These are phyloP conservation scores for Polyommatus iphigenia DNA, from an alignment of 2,888 invertebrate species.

Conservation along the genomic window DNA sequence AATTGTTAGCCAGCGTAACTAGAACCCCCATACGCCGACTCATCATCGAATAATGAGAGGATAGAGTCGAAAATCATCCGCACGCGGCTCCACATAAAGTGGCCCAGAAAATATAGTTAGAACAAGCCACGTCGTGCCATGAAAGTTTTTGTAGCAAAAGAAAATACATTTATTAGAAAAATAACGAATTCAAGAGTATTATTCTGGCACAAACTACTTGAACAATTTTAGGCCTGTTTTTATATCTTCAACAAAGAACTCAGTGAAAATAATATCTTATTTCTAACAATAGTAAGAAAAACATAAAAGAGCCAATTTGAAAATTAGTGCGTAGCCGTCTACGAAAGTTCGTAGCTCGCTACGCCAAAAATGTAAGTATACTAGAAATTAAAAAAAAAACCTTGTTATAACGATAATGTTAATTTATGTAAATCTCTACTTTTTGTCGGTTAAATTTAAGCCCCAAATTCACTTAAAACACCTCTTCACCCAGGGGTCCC, in stretches of 20 bases:
- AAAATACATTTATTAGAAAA: slow-evolving; percentile 30
- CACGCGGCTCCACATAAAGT: neutral
- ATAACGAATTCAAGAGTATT: slow-evolving; percentile 28
- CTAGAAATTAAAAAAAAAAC: neutral
- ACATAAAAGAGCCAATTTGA: neutral
- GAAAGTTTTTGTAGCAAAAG: slow-evolving; percentile 30
- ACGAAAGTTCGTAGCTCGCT: neutral
- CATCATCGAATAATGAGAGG: neutral
- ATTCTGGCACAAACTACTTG: slow-evolving; percentile 16
- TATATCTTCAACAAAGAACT: neutral
- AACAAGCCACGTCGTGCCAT: slow-evolving; percentile 28
- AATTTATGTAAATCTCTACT: neutral
- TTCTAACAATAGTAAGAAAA: neutral
- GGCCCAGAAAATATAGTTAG: slow-evolving; percentile 22
- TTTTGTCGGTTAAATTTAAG: neutral
- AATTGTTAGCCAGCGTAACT: slow-evolving; percentile 35
- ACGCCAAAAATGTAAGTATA: neutral
- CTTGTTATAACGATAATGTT: neutral
- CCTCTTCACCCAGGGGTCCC: neutral
- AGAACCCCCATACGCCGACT: slow-evolving; percentile 30
- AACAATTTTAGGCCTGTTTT: slow-evolving; percentile 2
- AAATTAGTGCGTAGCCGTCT: neutral
- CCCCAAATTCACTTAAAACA: neutral
- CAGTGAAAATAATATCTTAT: neutral
- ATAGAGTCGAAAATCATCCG: slow-evolving; percentile 16